Evolutionary conservation across 2,797 vertebrate genomes (phyloP).

Genomic region (Momotus momota): DNA sequence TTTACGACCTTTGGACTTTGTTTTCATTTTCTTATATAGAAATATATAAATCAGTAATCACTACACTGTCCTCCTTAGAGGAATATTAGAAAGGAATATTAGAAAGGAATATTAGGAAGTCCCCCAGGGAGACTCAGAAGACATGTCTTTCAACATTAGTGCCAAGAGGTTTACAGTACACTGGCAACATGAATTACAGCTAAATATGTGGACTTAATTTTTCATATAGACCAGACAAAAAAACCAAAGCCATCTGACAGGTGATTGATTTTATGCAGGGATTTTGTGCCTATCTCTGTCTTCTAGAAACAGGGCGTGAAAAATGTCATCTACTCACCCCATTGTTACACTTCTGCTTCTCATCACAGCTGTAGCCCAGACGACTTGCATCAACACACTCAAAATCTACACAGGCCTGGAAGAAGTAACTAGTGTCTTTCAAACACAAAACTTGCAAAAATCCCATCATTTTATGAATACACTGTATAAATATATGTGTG

Average conservation of each 20-base stretch:
- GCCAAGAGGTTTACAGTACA: neutral
- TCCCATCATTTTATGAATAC: neutral
- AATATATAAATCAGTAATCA: neutral
- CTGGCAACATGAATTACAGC: neutral
- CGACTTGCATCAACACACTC: conserved; percentile 82
- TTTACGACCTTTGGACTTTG: neutral
- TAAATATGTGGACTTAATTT: neutral
- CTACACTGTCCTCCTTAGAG: neutral
- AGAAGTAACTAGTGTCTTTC: conserved; percentile 16
- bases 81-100: neutral
- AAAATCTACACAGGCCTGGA: conserved; percentile 85
- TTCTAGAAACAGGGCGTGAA: neutral
- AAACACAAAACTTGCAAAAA: neutral
- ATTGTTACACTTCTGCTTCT: conserved; percentile 78
- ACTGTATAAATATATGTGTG: neutral
- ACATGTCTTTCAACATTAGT: neutral
- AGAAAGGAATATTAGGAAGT: neutral
- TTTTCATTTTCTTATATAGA: neutral
- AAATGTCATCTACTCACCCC: conserved; percentile 81
- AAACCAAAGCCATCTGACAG: neutral
- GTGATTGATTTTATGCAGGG: neutral
- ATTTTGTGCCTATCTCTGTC: neutral
- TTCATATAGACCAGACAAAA: neutral
- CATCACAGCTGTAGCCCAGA: conserved; percentile 81
- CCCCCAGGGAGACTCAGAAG: neutral